phyloP scores from a whole-genome alignment of 2,113 vertebrate species.

The Scalopus aquaticus region DNA sequence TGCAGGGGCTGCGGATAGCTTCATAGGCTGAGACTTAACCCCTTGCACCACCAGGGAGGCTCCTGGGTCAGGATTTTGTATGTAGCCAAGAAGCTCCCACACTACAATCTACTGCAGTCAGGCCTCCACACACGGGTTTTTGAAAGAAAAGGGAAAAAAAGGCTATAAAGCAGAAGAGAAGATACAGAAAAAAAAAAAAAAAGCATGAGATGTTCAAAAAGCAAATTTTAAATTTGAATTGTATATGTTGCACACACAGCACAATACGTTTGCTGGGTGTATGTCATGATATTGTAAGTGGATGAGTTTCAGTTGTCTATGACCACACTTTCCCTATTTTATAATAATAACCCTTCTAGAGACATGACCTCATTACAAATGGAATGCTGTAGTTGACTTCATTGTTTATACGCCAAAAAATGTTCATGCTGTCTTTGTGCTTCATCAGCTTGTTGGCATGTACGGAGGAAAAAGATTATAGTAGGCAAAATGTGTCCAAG shows the following conservation, averaged over 20 bases:
- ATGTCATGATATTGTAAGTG: background rate
- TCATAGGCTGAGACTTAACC: too few species aligned
- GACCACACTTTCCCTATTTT: background rate
- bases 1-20: too few species aligned
- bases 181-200: background rate
- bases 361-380: background rate
- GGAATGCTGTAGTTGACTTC: background rate
- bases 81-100: too few species aligned
- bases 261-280: background rate
- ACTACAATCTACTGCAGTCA: too few species aligned
- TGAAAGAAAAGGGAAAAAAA: too few species aligned
- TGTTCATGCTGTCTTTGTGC: background rate
- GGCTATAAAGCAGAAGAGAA: too few species aligned
- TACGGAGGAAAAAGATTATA: background rate
- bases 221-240: background rate
- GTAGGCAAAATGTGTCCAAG: background rate
- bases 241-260: background rate
- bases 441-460: background rate
- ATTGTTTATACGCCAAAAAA: background rate
- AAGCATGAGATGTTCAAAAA: background rate
- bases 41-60: too few species aligned
- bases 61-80: too few species aligned
- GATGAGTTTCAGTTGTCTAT: background rate
- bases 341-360: background rate
- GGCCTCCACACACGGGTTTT: too few species aligned